Percentiles rank a stretch among this genome's conserved stretches.
Evolutionary conservation across 2,888 invertebrate species (phyloP).

Genomic region (Drosophila borborema): DNA sequence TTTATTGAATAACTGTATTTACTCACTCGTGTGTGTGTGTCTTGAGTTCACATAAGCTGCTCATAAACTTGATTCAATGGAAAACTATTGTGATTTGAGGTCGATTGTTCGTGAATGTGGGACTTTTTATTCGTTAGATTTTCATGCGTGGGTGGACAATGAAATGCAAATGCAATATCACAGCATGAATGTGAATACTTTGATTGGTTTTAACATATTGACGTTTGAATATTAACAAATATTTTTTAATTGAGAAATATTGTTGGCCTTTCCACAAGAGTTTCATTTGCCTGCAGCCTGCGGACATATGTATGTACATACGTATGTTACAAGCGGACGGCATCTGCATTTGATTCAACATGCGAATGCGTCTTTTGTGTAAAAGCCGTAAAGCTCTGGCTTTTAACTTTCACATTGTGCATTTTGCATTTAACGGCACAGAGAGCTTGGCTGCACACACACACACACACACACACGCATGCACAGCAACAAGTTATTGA

Average conservation of each 20-base stretch:
- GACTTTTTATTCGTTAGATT: background rate
- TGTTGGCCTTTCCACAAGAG: background rate
- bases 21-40: background rate
- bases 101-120: background rate
- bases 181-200: background rate
- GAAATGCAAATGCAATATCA: background rate
- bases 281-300: background rate
- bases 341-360: background rate
- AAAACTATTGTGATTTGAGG: background rate
- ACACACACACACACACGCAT: no score
- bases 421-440: background rate
- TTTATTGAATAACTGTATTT: background rate
- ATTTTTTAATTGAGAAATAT: background rate
- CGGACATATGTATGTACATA: no score
- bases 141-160: background rate
- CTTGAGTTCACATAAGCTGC: background rate
- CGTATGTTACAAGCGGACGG: background rate
- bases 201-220: background rate
- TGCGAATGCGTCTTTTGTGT: no score
- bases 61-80: background rate
- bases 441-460: background rate
- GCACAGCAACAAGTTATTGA: background rate
- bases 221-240: background rate
- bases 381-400: background rate
- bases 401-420: background rate